These are phyloP conservation scores for Callorhinus ursinus DNA, from an alignment of 2,113 vertebrate genomes.

Conservation along the genomic window DNA sequence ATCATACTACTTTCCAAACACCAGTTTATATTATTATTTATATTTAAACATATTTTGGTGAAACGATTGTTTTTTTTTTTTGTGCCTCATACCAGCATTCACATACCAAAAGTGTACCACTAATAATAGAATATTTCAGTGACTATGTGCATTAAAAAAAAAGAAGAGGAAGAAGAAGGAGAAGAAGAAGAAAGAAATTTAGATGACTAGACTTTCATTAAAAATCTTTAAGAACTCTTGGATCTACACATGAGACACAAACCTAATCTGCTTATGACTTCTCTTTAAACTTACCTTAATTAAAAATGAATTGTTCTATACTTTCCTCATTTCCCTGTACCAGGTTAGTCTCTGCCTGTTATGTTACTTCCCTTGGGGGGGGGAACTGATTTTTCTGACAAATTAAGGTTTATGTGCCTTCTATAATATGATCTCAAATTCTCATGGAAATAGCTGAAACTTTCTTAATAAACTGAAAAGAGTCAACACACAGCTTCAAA, in stretches of 20 bases:
- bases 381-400: not conserved
- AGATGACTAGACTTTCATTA: not conserved
- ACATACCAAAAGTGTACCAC: not conserved
- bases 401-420: not conserved
- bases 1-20: not conserved
- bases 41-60: not conserved
- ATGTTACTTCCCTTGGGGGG: not conserved
- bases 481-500: not conserved
- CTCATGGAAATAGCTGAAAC: not conserved
- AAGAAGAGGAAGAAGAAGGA: not conserved
- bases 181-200: not conserved
- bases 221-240: not conserved
- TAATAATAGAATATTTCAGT: not conserved
- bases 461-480: not conserved
- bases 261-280: not conserved
- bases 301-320: not conserved
- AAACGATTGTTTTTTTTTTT: not conserved
- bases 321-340: not conserved
- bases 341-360: not conserved
- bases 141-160: not conserved
- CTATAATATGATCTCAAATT: not conserved
- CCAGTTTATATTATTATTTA: not conserved
- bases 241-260: not conserved
- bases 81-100: not conserved
- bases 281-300: not conserved